Evolutionary conservation across 2,888 invertebrate species (phyloP), one percentile per base, ranked within the genome.

Genomic region (Torymus tubicola): DNA sequence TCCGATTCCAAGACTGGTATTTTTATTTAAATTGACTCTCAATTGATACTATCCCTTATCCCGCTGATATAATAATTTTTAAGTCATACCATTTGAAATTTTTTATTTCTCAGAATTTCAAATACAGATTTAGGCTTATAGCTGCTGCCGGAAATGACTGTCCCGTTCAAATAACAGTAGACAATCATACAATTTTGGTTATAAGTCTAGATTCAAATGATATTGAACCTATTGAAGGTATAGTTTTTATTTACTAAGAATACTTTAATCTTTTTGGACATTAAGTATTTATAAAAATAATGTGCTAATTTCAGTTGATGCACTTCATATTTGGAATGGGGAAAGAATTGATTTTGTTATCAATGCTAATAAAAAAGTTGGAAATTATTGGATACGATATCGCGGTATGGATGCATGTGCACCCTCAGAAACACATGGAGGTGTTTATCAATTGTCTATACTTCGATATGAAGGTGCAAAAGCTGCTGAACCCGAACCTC

Each of bases 111-210:
- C 64, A 72, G 63, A n/a, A 63, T 42, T 2, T 57, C 0, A 93
- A 94, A 82, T 96, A 97, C 88, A 93, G 97, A 78, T 96, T 97
- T 86, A 93, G 97, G 52, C 91, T 96, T 64, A 95, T 97, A 85
- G 96, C 96, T 87, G 96, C 96, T 0, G 97, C 96, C 87, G 96
- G 96, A 87, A 92, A 96, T 60, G 97, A 97, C 89, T 97, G 97
- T 85, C 97, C 97, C 0, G 94, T 97, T 77, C 95, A 96, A 87
- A 89, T 97, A 84, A 95, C 96, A 0, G 92, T 97, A 10, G 97
- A 97, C 85, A 95, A 95, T 86, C 97, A 97, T 89, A 95, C 94
- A 24, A 91, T 97, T 83, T 93, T 93, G 0, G 93, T 96, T 50
- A 95, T 97, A 71, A 94, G 94, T 81, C 94, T 95, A 2, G 97